Base-by-base conservation (phyloP, 2,888 invertebrate species). In the Sphaerophoria taeniata region DNA sequence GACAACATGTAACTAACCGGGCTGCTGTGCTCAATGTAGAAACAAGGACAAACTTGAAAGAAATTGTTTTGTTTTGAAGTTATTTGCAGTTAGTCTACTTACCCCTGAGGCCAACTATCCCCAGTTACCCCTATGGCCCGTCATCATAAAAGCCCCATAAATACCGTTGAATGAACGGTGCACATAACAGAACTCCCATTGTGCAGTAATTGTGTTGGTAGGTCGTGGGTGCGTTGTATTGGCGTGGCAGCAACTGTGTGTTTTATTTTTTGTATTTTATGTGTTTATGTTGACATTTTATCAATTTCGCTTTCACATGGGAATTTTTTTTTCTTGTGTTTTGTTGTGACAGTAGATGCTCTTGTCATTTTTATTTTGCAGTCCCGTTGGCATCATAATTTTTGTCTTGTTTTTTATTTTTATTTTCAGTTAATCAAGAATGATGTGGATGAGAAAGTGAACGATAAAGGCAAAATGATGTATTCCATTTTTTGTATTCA, bases 211-310 rank as follows among this genome's bases (percentile, higher is more conserved):
- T 24, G 24, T 24, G 24, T 24, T 24, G 24, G 24, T 24, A 24
- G 24, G 24, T 49, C 14, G 16, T 3, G 49, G 49, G 16, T 49
- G 9, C 16, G 16, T 49, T 43, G 9, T 43, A 24, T 9, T 4
- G n/a, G 45, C 11, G n/a, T 49, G 16, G 3, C 3, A 7, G 36
- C 11, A 9, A 2, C 3, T 39, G 39, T 39, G 60, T 60, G 60
- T 24, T 3, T 43, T 2, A 0, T 3, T 14, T 39, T 12, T 16
- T 16, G n/a, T 45, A 39, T 11, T 60, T 24, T 39, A 55, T 58
- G 70, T 65, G 70, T 67, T 73, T 60, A 53, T 77, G 83, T 74
- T 78, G 83, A 83, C 83, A 83, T 83, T 83, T 83, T 83, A 83
- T 78, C 83, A 83, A 78, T 83, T 78, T 71, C 65, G 74, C 63